A percentile compares a stretch with the other conserved stretches of the same genome.
These are phyloP conservation scores for Labeo rohita DNA, from an alignment of 2,113 vertebrate genomes.

Conservation along the genomic window DNA sequence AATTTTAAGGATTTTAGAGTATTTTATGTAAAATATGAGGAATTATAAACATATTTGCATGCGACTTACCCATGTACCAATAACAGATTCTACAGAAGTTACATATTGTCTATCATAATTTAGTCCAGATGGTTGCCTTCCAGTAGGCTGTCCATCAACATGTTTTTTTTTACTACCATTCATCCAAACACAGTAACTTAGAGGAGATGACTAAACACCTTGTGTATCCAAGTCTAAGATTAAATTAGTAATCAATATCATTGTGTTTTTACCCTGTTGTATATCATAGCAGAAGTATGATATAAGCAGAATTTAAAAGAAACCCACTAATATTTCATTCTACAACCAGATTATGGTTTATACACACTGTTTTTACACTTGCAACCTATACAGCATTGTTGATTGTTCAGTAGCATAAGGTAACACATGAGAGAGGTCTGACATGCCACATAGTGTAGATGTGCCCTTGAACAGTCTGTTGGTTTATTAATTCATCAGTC, in stretches of 20 bases:
- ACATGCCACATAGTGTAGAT: constrained; percentile 12
- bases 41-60: neutral
- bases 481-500: constrained; percentile 62
- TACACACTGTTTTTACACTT: neutral
- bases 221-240: too few species aligned
- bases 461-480: constrained; percentile 52
- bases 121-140: neutral
- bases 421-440: neutral
- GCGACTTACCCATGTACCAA: neutral
- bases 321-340: neutral
- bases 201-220: too few species aligned
- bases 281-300: neutral
- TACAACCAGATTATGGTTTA: neutral
- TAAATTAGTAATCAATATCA: too few species aligned
- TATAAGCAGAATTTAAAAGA: neutral
- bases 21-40: neutral
- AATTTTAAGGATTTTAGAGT: neutral
- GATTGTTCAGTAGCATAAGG: neutral
- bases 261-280: neutral
- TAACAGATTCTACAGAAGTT: neutral
- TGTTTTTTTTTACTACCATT: too few species aligned
- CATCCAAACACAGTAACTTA: too few species aligned
- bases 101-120: neutral
- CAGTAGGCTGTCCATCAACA: too few species aligned
- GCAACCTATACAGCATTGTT: neutral